A percentile compares a stretch with the other conserved stretches of the same genome.
Conservation (phyloP, 2,888 invertebrate genomes). For the Pseudococcus jackbeardsleyi region DNA sequence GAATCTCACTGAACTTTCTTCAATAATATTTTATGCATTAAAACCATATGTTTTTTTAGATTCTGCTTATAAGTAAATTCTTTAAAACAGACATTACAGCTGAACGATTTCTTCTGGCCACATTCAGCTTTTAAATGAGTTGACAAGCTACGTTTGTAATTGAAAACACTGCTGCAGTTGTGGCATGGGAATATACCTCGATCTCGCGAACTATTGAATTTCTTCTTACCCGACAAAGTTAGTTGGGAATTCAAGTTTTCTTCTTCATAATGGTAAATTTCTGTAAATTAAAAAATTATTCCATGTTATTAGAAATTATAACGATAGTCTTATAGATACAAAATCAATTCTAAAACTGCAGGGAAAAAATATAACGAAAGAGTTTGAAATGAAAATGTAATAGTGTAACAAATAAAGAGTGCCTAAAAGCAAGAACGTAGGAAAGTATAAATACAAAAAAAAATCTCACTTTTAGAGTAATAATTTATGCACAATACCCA, state of each 20-base stretch:
- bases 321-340: not conserved
- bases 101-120: slow-evolving; percentile 55
- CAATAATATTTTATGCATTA: slow-evolving; percentile 36
- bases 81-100: slow-evolving; percentile 69
- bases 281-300: not conserved
- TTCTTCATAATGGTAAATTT: not conserved
- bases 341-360: no score
- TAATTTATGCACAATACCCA: slow-evolving; percentile 56
- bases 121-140: slow-evolving; percentile 58
- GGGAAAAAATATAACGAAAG: not conserved
- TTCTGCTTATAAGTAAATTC: slow-evolving; percentile 69
- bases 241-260: not conserved
- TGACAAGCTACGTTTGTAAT: slow-evolving; percentile 47
- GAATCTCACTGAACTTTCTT: not conserved
- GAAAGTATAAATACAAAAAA: not conserved
- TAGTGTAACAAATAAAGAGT: not conserved
- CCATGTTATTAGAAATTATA: not conserved
- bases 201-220: not conserved
- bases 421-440: not conserved
- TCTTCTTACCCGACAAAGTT: not conserved
- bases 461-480: not conserved
- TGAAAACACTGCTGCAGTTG: slow-evolving; percentile 59
- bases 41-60: slow-evolving; percentile 66
- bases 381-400: not conserved
- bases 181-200: not conserved